phyloP scores from a whole-genome alignment of 2,888 invertebrate genomes.

The Rotaria socialis region DNA sequence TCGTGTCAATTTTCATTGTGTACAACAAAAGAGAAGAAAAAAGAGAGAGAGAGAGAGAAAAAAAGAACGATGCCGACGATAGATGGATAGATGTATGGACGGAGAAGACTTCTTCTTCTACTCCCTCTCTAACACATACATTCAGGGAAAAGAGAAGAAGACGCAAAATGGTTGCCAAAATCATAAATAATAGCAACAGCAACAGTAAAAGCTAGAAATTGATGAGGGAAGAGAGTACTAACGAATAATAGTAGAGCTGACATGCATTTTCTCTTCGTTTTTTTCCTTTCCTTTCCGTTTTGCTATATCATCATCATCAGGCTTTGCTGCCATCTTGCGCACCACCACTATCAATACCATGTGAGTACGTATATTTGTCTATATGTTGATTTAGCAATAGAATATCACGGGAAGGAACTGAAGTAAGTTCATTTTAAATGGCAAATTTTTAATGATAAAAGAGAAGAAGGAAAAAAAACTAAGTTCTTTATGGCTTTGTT shows the following conservation, averaged over 20 bases:
- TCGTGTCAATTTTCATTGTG: conserved; percentile 18
- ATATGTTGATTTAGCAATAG: conserved; percentile 1
- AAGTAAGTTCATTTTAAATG: conserved; percentile 19
- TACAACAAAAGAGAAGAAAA: background rate
- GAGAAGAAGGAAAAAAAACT: background rate
- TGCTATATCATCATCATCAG: background rate
- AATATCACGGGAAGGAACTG: conserved; percentile 2
- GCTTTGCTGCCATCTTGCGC: background rate
- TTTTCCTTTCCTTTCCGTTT: background rate
- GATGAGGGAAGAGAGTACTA: background rate
- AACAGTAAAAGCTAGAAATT: background rate
- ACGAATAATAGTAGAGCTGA: background rate
- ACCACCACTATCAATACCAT: conserved; percentile 11
- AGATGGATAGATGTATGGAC: background rate
- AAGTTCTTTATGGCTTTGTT: background rate
- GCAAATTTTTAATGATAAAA: background rate
- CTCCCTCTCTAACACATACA: background rate
- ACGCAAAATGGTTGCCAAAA: background rate
- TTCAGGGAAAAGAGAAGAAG: background rate
- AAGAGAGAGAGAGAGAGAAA: background rate
- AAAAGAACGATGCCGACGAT: background rate
- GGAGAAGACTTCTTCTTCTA: background rate
- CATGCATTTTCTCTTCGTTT: background rate
- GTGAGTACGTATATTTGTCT: background rate
- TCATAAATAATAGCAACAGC: conserved; percentile 4